Conservation (phyloP, 2,797 vertebrate genomes). For the Emys orbicularis region DNA sequence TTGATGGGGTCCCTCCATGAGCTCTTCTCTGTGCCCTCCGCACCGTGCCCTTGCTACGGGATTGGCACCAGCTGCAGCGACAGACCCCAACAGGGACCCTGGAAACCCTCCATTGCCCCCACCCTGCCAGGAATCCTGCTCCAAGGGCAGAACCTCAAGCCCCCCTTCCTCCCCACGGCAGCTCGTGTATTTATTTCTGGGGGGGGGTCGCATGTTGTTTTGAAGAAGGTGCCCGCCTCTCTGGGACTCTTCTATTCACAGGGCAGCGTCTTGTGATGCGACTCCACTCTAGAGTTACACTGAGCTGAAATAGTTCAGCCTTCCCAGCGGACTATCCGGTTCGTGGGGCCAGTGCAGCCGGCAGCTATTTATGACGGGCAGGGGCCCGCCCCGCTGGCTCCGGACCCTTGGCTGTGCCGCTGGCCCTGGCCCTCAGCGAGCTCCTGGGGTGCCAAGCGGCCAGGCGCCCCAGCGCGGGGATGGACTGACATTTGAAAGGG, state of each 20-base stretch:
- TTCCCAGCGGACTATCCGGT: background rate
- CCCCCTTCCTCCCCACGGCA: too few species aligned
- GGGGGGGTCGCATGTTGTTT: background rate
- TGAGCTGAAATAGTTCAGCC: background rate
- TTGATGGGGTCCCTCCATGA: too few species aligned
- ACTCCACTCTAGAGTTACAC: background rate
- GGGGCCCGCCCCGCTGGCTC: background rate
- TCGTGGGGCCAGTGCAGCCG: background rate
- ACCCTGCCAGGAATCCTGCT: background rate
- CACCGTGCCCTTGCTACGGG: fast-evolving
- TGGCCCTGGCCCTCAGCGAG: too few species aligned
- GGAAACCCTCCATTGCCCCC: background rate
- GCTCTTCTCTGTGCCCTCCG: too few species aligned
- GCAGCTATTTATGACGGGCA: background rate
- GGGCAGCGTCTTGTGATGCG: background rate
- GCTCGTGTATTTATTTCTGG: background rate
- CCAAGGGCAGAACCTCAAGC: background rate
- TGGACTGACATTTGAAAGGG: too few species aligned
- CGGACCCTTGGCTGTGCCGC: background rate
- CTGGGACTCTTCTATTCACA: background rate
- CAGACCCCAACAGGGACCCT: background rate
- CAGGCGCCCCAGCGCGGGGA: too few species aligned
- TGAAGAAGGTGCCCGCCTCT: background rate
- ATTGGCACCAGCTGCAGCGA: too few species aligned
- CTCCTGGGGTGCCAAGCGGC: too few species aligned